These are phyloP conservation scores for Esox lucius DNA, from an alignment of 2,797 vertebrate genomes.

Conservation along the genomic window DNA sequence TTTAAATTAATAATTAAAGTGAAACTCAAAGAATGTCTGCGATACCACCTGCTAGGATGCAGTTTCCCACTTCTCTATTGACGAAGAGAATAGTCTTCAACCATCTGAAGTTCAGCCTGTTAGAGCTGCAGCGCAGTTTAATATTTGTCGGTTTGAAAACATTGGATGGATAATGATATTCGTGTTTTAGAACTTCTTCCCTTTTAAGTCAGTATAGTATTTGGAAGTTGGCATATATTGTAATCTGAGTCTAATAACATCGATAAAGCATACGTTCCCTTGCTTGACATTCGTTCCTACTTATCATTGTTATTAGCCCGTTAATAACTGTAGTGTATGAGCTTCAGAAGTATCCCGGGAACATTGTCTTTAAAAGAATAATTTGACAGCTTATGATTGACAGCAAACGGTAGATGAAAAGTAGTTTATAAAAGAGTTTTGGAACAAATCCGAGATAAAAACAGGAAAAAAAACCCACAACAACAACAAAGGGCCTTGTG, in stretches of 20 bases:
- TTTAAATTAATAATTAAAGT: slow-evolving; percentile 79
- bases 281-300: slow-evolving; percentile 15
- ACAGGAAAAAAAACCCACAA: too few relatives aligned
- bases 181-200: slow-evolving; percentile 18
- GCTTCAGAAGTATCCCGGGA: neutral
- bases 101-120: slow-evolving; percentile 35
- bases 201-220: slow-evolving; percentile 41
- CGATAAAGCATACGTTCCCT: slow-evolving; percentile 16
- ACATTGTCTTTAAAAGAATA: neutral
- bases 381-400: neutral
- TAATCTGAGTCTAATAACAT: slow-evolving; percentile 22
- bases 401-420: slow-evolving; percentile 8
- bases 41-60: slow-evolving; percentile 66
- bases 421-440: neutral
- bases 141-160: slow-evolving; percentile 54
- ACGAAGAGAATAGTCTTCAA: slow-evolving; percentile 43
- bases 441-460: neutral
- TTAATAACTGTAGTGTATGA: neutral
- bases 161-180: slow-evolving; percentile 45
- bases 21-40: slow-evolving; percentile 61
- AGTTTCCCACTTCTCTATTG: slow-evolving; percentile 29
- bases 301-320: neutral
- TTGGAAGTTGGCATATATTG: slow-evolving; percentile 37
- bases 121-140: slow-evolving; percentile 29
- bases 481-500: neutral